These are phyloP conservation scores for Eupithecia abbreviata DNA, from an alignment of 2,888 invertebrate species.

Conservation along the genomic window DNA sequence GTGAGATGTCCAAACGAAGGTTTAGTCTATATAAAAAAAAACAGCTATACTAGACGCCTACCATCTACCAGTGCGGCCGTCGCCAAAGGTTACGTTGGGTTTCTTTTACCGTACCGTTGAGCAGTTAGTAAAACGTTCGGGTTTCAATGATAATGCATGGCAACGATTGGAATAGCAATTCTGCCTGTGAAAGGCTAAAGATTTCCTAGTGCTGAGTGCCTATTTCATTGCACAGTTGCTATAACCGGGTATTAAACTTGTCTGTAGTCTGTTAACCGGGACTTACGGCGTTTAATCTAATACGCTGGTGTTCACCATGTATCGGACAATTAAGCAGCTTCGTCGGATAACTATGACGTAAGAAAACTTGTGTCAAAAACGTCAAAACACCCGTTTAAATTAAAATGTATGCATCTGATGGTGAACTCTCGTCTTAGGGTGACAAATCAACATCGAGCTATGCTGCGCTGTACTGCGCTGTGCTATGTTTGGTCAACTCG, in stretches of 20 bases:
- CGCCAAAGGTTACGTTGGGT: neutral
- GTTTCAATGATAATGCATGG: constrained; percentile 6
- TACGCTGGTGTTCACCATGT: no score
- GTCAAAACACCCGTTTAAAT: no score
- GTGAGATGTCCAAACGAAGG: neutral
- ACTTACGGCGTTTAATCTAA: neutral
- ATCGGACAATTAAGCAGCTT: no score
- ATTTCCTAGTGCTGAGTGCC: constrained; percentile 1
- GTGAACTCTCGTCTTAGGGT: no score
- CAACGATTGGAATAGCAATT: constrained; percentile 8
- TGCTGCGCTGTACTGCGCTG: no score
- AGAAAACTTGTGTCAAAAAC: no score
- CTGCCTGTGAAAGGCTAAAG: neutral
- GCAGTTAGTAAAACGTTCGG: neutral
- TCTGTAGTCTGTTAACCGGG: neutral
- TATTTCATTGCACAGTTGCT: neutral
- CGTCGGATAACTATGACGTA: no score
- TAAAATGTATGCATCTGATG: no score
- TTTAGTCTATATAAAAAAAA: neutral
- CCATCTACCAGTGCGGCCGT: neutral
- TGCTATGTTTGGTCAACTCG: no score
- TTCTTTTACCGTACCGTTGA: constrained; percentile 5
- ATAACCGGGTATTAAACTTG: neutral
- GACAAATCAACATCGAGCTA: no score
- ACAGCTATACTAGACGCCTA: neutral